Conservation (phyloP, 30 jellyfish, hydroid and myxozoan genomes). For the Cassiopea andromeda region DNA sequence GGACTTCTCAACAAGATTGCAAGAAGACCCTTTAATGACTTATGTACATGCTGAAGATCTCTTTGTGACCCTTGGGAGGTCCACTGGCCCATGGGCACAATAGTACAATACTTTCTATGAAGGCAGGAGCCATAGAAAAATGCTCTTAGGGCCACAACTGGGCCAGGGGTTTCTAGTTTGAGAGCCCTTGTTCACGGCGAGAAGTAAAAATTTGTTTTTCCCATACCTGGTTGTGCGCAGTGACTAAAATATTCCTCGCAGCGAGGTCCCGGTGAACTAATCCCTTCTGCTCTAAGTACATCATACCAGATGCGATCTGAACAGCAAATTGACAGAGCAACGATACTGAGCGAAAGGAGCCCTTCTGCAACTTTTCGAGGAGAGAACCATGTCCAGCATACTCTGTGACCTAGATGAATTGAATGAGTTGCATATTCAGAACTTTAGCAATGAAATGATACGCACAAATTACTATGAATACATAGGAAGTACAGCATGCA, state of each 20-base stretch:
- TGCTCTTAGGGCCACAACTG: too few species aligned
- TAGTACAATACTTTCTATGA: too few species aligned
- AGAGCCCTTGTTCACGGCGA: too few species aligned
- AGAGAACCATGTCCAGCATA: conserved; percentile 93
- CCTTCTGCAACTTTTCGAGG: conserved; percentile 57
- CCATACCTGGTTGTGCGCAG: conserved; percentile 93
- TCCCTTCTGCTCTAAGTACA: conserved; percentile 81
- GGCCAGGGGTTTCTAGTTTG: too few species aligned
- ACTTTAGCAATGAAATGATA: background rate
- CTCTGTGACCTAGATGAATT: conserved; percentile 81
- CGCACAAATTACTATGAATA: background rate
- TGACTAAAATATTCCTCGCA: conserved; percentile 92
- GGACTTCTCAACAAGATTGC: too few species aligned
- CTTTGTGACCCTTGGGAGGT: too few species aligned
- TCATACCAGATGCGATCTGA: conserved; percentile 97
- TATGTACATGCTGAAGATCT: too few species aligned
- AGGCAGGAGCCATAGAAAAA: too few species aligned
- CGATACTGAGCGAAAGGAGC: conserved; percentile 70
- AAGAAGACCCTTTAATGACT: too few species aligned
- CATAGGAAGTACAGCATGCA: too few species aligned
- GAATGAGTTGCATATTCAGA: background rate
- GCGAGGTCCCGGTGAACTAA: conserved; percentile 97
- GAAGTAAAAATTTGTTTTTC: too few species aligned
- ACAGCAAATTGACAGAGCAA: conserved; percentile 90
- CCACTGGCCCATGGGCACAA: too few species aligned